phyloP scores from a whole-genome alignment of 2,113 vertebrate species.

The Anser brachyrhynchus region DNA sequence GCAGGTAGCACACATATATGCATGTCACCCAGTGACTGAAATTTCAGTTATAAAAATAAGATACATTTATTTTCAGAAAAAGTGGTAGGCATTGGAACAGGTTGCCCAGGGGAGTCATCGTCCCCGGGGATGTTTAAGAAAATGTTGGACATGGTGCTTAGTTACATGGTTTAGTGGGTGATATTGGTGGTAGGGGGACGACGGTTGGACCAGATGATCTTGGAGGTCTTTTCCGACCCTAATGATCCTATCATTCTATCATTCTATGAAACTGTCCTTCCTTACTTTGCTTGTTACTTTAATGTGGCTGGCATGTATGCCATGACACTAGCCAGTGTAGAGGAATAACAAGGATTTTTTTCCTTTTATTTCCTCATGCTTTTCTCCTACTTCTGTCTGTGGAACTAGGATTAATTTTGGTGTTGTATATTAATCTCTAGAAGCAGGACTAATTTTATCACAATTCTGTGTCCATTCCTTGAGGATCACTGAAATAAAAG shows the following conservation, averaged over 20 bases:
- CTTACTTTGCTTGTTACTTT: background rate
- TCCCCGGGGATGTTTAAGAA: too few relatives aligned
- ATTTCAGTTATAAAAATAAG: too few relatives aligned
- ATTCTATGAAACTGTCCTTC: background rate
- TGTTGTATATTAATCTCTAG: background rate
- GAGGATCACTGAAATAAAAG: background rate
- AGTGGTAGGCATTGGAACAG: too few relatives aligned
- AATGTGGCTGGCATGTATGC: background rate
- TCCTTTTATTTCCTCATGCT: background rate
- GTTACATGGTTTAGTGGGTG: too few relatives aligned
- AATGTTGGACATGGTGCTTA: too few relatives aligned
- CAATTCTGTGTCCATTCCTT: background rate
- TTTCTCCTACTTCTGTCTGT: background rate
- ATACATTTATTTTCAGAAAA: too few relatives aligned
- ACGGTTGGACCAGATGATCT: too few relatives aligned
- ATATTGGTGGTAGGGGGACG: too few relatives aligned
- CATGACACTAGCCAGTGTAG: background rate
- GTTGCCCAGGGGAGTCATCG: too few relatives aligned
- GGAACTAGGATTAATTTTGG: background rate
- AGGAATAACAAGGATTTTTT: background rate
- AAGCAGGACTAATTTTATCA: background rate
- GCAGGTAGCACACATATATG: background rate
- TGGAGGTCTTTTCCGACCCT: too few relatives aligned
- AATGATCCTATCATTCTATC: too few relatives aligned
- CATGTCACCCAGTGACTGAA: too few relatives aligned